phyloP scores from a whole-genome alignment of 2,888 invertebrate genomes.

The Cantharis rufa region DNA sequence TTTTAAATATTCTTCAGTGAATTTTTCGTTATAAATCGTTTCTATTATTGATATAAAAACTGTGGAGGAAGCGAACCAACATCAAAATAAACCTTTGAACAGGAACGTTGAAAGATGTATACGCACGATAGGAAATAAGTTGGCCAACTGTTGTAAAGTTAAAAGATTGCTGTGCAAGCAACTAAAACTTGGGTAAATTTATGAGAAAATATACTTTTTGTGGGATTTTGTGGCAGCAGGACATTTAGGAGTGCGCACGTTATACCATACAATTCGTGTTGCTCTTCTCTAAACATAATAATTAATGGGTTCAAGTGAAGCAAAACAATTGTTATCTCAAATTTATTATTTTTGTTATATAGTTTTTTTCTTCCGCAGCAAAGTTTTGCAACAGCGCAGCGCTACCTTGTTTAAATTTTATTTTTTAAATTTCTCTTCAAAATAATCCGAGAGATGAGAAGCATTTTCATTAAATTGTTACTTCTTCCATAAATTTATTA shows the following conservation, averaged over 20 bases:
- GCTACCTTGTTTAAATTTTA: not conserved
- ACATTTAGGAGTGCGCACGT: conserved; percentile 7
- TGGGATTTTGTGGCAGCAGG: conserved; percentile 2
- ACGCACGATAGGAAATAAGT: conserved; percentile 10
- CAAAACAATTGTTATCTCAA: conserved; percentile 36
- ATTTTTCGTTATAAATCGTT: not conserved
- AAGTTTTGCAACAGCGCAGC: conserved; percentile 17
- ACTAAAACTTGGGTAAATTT: conserved; percentile 24
- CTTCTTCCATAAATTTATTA: not conserved
- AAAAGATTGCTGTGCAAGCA: conserved; percentile 24
- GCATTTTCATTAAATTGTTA: not conserved
- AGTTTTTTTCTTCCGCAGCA: conserved; percentile 26
- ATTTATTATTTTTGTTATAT: conserved; percentile 34
- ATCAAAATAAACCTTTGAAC: conserved; percentile 7
- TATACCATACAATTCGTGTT: conserved; percentile 6
- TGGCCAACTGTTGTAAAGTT: conserved; percentile 19
- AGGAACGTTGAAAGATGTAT: conserved; percentile 7
- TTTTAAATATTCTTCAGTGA: not conserved
- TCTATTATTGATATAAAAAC: not conserved
- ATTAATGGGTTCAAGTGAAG: conserved; percentile 35
- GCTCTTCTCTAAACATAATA: conserved; percentile 15
- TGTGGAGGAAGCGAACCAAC: not conserved
- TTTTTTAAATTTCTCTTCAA: not conserved
- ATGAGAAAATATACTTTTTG: conserved; percentile 19
- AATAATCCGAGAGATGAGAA: not conserved